Evolutionary conservation across 1,140 invertebrate genomes (phyloP).

Genomic region (Ridgeia piscesae): DNA sequence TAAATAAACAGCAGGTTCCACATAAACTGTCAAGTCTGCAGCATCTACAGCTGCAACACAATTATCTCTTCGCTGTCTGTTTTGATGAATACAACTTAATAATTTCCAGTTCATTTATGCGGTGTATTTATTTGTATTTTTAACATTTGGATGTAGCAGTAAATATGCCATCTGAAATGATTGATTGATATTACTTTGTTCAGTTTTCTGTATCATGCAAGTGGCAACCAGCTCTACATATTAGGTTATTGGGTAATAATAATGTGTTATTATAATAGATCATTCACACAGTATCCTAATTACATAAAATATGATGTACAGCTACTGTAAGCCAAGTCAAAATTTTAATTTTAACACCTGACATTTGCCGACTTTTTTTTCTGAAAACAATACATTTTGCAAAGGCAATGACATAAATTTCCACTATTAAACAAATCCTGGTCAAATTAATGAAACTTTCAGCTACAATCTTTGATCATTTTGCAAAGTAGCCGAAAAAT

Average conservation of each 20-base stretch:
- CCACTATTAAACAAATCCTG: not conserved
- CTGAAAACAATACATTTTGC: too few relatives aligned
- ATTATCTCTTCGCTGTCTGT: not conserved
- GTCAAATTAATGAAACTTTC: not conserved
- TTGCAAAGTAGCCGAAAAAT: not conserved
- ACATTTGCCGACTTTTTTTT: too few relatives aligned
- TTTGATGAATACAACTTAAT: not conserved
- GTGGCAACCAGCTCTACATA: too few relatives aligned
- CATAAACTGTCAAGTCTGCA: not conserved
- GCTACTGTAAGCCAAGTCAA: too few relatives aligned
- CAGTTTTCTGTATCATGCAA: not conserved
- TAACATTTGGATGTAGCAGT: not conserved
- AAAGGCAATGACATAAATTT: not conserved
- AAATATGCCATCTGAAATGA: not conserved
- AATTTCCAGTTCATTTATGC: not conserved
- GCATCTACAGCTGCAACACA: not conserved
- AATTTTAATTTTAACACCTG: too few relatives aligned
- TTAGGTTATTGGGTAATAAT: too few relatives aligned
- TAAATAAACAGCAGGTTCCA: not conserved
- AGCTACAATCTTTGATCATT: too few relatives aligned
- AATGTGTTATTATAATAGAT: too few relatives aligned
- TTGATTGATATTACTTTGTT: not conserved
- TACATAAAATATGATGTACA: too few relatives aligned
- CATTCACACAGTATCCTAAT: too few relatives aligned
- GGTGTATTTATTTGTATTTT: not conserved